Percentiles rank a stretch among this genome's conserved stretches.
These are phyloP conservation scores for Sciurus carolinensis DNA, from an alignment of 2,797 vertebrate species.

Conservation along the genomic window DNA sequence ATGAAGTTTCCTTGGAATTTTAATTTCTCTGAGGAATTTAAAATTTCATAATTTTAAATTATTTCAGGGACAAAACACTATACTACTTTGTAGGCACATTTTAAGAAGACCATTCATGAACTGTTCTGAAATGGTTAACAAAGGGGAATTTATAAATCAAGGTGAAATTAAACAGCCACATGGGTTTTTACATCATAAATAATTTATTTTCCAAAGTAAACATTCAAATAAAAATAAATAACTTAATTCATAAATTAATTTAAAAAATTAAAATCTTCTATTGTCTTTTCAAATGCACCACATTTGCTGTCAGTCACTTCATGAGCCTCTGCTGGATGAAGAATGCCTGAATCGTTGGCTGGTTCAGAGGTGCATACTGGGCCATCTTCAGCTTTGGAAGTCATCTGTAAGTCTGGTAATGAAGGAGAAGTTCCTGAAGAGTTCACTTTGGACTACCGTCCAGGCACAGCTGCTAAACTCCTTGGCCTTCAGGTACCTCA, in stretches of 20 bases:
- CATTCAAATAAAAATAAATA: constrained; percentile 73
- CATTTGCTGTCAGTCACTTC: background rate
- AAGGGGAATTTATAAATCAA: background rate
- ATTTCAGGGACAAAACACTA: background rate
- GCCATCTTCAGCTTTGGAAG: constrained; percentile 80
- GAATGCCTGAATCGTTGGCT: background rate
- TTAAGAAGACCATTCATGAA: background rate
- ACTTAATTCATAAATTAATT: constrained; percentile 76
- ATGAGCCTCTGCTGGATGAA: background rate
- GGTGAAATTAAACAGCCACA: constrained; percentile 13
- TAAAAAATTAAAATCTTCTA: background rate
- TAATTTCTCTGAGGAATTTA: background rate
- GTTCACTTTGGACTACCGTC: constrained; percentile 84
- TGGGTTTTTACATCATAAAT: constrained; percentile 52
- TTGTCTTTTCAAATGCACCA: constrained; percentile 1
- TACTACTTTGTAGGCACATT: background rate
- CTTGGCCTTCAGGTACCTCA: constrained; percentile 79
- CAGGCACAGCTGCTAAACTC: constrained; percentile 86
- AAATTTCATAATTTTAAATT: background rate
- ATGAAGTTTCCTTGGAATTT: background rate
- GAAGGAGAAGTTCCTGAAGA: constrained; percentile 80
- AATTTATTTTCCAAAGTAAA: constrained; percentile 77
- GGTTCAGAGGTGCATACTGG: background rate
- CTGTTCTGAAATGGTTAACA: background rate
- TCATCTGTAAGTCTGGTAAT: constrained; percentile 66